Evolutionary conservation across 2,888 invertebrate species (phyloP).

Genomic region (Ichneumon xanthorius): DNA sequence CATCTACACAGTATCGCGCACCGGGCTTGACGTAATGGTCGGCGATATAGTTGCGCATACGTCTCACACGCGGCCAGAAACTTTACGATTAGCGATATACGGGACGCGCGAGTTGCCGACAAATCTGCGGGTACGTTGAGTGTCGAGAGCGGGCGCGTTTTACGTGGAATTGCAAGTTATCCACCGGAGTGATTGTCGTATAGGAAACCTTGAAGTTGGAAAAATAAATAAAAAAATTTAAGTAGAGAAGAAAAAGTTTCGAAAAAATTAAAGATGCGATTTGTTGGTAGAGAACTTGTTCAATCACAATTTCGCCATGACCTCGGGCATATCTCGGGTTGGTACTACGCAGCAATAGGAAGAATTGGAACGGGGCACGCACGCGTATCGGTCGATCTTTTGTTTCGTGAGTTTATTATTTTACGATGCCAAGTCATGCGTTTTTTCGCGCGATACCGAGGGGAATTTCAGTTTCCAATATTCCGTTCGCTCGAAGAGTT

Average conservation of each 20-base stretch:
- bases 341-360: conserved; percentile 12
- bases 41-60: conserved; percentile 35
- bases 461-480: background rate
- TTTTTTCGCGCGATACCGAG: background rate
- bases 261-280: background rate
- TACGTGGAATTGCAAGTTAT: background rate
- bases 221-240: background rate
- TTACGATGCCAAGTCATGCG: background rate
- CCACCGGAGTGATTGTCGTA: no score
- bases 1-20: conserved; percentile 42
- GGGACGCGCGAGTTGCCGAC: conserved; percentile 16
- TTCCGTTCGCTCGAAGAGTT: background rate
- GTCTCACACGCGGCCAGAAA: conserved; percentile 23
- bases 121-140: conserved; percentile 3
- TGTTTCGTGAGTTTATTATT: conserved; percentile 8
- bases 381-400: conserved; percentile 2
- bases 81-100: conserved; percentile 55
- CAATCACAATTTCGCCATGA: background rate
- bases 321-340: background rate
- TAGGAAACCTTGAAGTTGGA: background rate
- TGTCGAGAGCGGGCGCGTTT: background rate
- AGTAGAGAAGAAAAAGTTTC: background rate
- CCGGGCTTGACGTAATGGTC: conserved; percentile 43
- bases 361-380: background rate
- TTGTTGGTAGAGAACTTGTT: background rate